phyloP scores from a whole-genome alignment of 2,888 invertebrate genomes.

The Melitaea athalia region DNA sequence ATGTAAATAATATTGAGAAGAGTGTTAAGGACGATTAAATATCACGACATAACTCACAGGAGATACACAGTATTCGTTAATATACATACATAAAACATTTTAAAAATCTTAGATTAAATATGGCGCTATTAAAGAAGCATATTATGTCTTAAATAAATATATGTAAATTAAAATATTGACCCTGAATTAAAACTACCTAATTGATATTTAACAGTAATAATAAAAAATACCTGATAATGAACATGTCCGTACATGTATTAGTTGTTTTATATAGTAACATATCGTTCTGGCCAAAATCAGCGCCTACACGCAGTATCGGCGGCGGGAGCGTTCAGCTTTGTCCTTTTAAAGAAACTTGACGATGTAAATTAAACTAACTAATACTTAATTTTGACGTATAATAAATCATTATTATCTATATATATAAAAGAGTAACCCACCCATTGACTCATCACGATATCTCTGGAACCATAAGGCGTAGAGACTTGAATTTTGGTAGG shows the following conservation, averaged over 20 bases:
- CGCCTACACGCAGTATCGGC: constrained; percentile 55
- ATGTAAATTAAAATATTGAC: background rate
- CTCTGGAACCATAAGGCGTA: too few species aligned
- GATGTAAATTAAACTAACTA: constrained; percentile 42
- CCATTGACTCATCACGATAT: too few species aligned
- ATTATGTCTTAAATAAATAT: too few species aligned
- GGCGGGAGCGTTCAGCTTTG: constrained; percentile 52
- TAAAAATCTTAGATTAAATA: background rate
- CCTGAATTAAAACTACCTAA: constrained; percentile 2
- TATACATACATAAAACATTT: too few species aligned
- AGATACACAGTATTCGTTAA: too few species aligned
- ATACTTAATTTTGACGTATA: constrained; percentile 20
- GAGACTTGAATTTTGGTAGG: too few species aligned
- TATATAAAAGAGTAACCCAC: too few species aligned
- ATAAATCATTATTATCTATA: constrained; percentile 18
- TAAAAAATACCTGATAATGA: constrained; percentile 11
- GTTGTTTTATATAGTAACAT: constrained; percentile 29
- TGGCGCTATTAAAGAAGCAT: background rate
- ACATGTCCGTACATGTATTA: constrained; percentile 12
- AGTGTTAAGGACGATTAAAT: too few species aligned
- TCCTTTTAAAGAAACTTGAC: constrained; percentile 57
- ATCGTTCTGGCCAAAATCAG: constrained; percentile 52
- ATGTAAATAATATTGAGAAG: too few species aligned
- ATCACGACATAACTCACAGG: too few species aligned
- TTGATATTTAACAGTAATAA: background rate